phyloP scores from a whole-genome alignment of 2,113 vertebrate genomes.

The Nymphicus hollandicus region DNA sequence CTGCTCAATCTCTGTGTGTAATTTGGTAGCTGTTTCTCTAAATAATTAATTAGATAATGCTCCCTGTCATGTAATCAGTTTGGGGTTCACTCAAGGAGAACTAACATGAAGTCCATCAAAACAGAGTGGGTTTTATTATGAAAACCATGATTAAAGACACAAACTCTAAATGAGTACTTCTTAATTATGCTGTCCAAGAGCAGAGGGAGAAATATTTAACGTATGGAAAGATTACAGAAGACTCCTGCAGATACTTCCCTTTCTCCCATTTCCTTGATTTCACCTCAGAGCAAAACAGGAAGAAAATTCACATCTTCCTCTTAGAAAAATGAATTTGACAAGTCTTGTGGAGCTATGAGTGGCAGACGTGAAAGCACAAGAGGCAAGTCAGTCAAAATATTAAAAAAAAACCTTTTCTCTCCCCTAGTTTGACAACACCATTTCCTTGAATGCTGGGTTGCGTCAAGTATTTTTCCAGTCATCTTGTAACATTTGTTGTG shows the following conservation, averaged over 20 bases:
- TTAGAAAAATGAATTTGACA: background rate
- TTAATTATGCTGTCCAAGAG: background rate
- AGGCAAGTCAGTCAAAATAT: conserved; percentile 33
- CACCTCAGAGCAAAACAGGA: background rate
- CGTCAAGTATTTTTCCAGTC: background rate
- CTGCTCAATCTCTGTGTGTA: conserved; percentile 39
- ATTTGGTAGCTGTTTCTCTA: conserved; percentile 45
- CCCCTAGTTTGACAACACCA: background rate
- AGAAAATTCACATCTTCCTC: background rate
- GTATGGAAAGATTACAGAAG: background rate
- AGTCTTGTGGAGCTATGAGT: background rate
- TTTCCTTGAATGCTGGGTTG: background rate
- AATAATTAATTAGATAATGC: conserved; percentile 53
- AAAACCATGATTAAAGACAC: conserved; percentile 27
- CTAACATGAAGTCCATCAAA: background rate
- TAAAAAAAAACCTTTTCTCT: background rate
- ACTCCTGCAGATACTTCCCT: background rate
- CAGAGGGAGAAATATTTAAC: background rate
- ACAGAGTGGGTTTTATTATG: conserved; percentile 25
- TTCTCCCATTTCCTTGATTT: background rate
- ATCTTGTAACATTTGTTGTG: background rate
- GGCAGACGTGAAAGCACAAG: conserved; percentile 1
- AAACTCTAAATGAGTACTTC: conserved; percentile 3
- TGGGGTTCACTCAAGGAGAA: conserved; percentile 18
- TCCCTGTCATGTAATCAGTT: conserved; percentile 31